A percentile compares a stretch with the other conserved stretches of the same genome.
These are phyloP conservation scores for Probosciger aterrimus DNA, from an alignment of 2,113 vertebrate species.

Conservation along the genomic window DNA sequence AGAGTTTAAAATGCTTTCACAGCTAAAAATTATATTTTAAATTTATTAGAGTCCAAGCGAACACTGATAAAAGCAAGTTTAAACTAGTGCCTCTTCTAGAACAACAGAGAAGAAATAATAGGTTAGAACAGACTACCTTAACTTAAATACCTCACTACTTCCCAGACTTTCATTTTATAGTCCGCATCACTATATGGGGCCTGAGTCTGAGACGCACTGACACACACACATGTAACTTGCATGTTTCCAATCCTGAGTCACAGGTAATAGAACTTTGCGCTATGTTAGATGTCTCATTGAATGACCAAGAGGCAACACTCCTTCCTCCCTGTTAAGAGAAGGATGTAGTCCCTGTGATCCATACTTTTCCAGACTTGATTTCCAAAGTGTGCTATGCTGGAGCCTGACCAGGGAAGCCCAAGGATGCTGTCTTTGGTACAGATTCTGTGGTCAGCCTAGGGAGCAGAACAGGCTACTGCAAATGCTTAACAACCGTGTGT, in stretches of 20 bases:
- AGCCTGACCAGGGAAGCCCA: neutral
- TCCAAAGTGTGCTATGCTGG: accelerated
- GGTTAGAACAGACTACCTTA: neutral
- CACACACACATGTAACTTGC: neutral
- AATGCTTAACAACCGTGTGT: neutral
- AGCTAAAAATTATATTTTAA: neutral
- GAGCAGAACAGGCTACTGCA: neutral
- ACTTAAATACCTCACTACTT: neutral
- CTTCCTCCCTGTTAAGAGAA: neutral
- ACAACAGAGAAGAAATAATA: neutral
- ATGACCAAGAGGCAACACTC: neutral
- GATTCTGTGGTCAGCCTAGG: neutral
- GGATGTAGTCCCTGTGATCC: neutral
- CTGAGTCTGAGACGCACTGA: neutral
- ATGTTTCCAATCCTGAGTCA: neutral
- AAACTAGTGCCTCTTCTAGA: neutral
- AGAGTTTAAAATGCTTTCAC: neutral
- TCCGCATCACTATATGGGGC: neutral
- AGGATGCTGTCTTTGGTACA: accelerated
- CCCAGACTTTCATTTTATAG: neutral
- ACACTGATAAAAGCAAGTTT: neutral
- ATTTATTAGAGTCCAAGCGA: neutral
- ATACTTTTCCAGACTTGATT: neutral
- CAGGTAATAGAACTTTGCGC: neutral
- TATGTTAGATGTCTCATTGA: neutral